Evolutionary conservation across 2,888 invertebrate genomes (phyloP), one percentile per base, ranked within the genome.

Genomic region (Torymus aiolomorphi): DNA sequence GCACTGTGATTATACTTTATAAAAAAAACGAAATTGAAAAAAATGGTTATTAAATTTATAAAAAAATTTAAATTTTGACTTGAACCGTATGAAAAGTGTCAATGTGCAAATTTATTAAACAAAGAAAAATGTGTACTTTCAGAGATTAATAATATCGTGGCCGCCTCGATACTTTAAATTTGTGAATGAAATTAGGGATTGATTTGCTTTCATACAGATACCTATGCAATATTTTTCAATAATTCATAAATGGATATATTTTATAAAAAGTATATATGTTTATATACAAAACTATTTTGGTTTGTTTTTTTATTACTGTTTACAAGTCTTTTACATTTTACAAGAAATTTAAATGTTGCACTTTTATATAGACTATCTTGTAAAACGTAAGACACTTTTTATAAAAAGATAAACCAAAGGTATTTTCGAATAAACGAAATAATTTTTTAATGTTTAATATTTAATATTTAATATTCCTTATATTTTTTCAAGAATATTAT

Each of bases 1-100:
- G 66, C 67, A 31, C 73, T 81, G 78, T 78, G 81, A 76, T 81
- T 69, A 69, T 75, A 71, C 14, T 2, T 14, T 57, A n/a, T 78
- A 49, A 20, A 70, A 73, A 57, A 56, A 59, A 31, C 20, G 57
- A 72, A 66, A 63, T 57, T 31, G 75, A 78, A 69, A 67, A 66
- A 74, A 78, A 71, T 78, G 20, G 31, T 74, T 73, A 57, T 65
- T 14, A 61, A 61, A 61, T 42, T 74, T 69, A 24, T 73, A 67
- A 57, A 72, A 67, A 63, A 67, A 42, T 8, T 42, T 69, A 76
- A 11, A 11, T 56, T 66, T 66, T 62, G 78, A 78, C 80, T 80
- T 80, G 13, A 49, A 80, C 78, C 75, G 78, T 75, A 42, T 65
- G 71, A 80, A 75, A 75, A 57, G 20, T 49, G 20, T 75, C 42